These are phyloP conservation scores for Ctenochaetus hawaiiensis DNA, from an alignment of 2,797 vertebrate genomes.

Conservation along the genomic window DNA sequence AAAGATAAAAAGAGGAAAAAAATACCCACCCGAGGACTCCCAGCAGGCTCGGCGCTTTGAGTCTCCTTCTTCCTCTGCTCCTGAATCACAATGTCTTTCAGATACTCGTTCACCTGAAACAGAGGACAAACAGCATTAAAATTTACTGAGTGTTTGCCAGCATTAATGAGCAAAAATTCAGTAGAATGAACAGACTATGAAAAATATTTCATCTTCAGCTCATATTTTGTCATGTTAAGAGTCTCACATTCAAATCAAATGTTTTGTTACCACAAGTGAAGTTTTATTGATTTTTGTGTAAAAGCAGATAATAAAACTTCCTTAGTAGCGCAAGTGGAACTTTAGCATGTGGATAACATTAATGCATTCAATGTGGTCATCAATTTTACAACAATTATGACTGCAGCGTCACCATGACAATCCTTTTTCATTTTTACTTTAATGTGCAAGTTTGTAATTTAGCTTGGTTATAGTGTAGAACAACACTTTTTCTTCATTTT, in stretches of 20 bases:
- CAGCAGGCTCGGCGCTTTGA: conserved; percentile 87
- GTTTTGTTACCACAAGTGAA: background rate
- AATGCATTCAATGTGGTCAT: background rate
- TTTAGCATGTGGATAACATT: background rate
- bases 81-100: conserved; percentile 93
- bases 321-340: background rate
- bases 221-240: background rate
- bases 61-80: conserved; percentile 92
- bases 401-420: background rate
- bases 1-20: conserved; percentile 12
- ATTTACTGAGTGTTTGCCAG: background rate
- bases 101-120: conserved; percentile 93
- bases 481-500: background rate
- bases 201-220: background rate
- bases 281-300: background rate
- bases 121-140: conserved; percentile 19
- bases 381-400: background rate
- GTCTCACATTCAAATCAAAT: background rate
- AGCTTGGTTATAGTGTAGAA: background rate
- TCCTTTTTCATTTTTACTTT: background rate
- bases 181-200: background rate
- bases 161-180: conserved; percentile 10
- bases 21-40: conserved; percentile 89
- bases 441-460: background rate
- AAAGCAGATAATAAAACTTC: background rate